Percentiles rank a stretch among this genome's conserved stretches.
These are phyloP conservation scores for Perca fluviatilis DNA, from an alignment of 2,113 vertebrate genomes.

Conservation along the genomic window DNA sequence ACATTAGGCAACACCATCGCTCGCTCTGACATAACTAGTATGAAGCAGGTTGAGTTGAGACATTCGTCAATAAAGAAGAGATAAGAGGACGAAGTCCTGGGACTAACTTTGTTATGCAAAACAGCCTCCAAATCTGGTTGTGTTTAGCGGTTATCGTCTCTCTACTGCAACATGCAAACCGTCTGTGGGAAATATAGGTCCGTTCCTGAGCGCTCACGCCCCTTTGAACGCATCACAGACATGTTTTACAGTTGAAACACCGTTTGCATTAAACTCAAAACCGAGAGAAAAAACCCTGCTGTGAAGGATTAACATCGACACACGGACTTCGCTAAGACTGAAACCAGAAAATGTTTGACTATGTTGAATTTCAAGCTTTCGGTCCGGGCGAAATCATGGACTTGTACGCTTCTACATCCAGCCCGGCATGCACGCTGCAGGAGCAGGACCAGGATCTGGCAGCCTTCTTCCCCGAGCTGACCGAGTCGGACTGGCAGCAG, in stretches of 20 bases:
- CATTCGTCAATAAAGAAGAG: conserved; percentile 88
- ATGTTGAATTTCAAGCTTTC: conserved; percentile 93
- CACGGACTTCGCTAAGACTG: conserved; percentile 4
- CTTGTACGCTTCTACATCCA: conserved; percentile 88
- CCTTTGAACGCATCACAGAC: conserved; percentile 76
- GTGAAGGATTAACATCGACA: not conserved
- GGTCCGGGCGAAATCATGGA: conserved; percentile 92
- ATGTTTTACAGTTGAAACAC: conserved; percentile 87
- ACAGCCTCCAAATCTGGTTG: conserved; percentile 26
- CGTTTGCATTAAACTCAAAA: conserved; percentile 86
- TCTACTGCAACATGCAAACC: conserved; percentile 7
- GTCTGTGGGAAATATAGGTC: conserved; percentile 17
- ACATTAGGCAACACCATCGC: conserved; percentile 96
- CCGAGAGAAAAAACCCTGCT: conserved; percentile 80
- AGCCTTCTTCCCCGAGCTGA: conserved; percentile 93
- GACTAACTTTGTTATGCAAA: conserved; percentile 76
- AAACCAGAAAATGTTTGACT: conserved; percentile 93
- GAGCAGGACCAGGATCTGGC: conserved; percentile 92
- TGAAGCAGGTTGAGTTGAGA: conserved; percentile 90
- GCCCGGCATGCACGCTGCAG: conserved; percentile 92
- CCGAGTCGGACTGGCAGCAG: conserved; percentile 92
- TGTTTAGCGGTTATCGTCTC: not conserved
- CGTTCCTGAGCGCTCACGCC: conserved; percentile 28
- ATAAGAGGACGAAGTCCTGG: conserved; percentile 53
- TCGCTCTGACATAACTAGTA: conserved; percentile 94